Evolutionary conservation across 2,888 invertebrate genomes (phyloP).

Genomic region (Phoronis australis): DNA sequence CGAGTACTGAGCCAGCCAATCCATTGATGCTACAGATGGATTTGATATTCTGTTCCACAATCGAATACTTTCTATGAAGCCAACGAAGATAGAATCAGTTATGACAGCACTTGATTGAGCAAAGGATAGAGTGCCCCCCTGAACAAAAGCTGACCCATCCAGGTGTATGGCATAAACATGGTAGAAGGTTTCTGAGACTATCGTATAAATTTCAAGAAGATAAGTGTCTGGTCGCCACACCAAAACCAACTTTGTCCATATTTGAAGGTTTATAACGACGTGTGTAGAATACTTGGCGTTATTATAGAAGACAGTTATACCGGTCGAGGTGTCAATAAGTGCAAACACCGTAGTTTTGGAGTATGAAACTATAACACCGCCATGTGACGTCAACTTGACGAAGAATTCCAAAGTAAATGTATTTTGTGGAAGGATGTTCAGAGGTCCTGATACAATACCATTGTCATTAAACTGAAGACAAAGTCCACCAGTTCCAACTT

Average conservation of each 20-base stretch:
- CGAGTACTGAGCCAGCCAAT: constrained; percentile 19
- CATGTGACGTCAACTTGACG: constrained; percentile 18
- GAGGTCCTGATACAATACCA: constrained; percentile 1
- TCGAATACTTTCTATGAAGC: constrained; percentile 27
- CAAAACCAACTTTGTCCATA: constrained; percentile 27
- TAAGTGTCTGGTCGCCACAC: constrained; percentile 16
- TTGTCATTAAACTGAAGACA: background rate
- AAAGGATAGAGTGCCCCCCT: constrained; percentile 22
- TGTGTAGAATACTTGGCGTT: constrained; percentile 11
- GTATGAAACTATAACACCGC: constrained; percentile 24
- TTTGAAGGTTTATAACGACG: constrained; percentile 14
- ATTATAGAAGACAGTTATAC: constrained; percentile 10
- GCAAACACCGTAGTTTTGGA: constrained; percentile 11
- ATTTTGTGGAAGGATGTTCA: constrained; percentile 16
- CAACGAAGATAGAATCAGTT: constrained; percentile 17
- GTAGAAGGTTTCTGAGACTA: constrained; percentile 13
- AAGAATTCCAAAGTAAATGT: constrained; percentile 26
- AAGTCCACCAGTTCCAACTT: no score
- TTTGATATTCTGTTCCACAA: constrained; percentile 28
- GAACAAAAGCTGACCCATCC: constrained; percentile 12
- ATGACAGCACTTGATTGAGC: constrained; percentile 21
- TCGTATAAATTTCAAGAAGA: constrained; percentile 23
- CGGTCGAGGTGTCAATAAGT: constrained; percentile 12
- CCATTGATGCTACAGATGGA: constrained; percentile 21
- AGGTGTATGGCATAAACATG: constrained; percentile 20